Evolutionary conservation across 2,113 vertebrate species (phyloP), one percentile per base, ranked within the genome.

Genomic region (Lamprologus ornatipinnis): DNA sequence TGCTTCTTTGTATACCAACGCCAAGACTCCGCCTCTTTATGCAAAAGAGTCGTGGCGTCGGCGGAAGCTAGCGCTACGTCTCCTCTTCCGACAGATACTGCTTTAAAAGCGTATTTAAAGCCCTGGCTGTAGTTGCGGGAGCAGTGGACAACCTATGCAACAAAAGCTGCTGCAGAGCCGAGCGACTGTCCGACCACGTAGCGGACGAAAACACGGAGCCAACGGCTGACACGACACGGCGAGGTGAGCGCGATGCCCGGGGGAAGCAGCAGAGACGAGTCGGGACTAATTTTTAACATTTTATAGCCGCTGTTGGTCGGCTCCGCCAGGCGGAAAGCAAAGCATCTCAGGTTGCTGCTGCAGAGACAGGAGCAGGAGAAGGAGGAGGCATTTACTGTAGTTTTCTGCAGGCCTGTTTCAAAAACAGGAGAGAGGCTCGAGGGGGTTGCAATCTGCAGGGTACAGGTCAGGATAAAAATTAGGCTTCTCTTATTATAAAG

Each of bases 341-440:
- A 94, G 92, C 95, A 95, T 95, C 95, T 95, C 93, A 94, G 94
- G 93, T 95, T 94, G 93, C 94, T 92, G 93, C 89, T 93, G 94
- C 91, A 85, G 89, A 84, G 37, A 81, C 63, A 68, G 53, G 55
- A 55, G 60, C 4, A 65, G 87, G 73, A 58, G 84, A 54, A 21
- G 47, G 81, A 58, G 55, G 55, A 47, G 85, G 55, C 11, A 57
- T 91, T 85, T 83, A 89, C 92, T 75, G 87, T 92, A 95, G 90
- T 94, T 92, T 91, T 12, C 68, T 81, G 82, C 6, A 86, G 88
- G 93, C 92, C 90, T 65, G 85, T 63, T 75, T 85, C 58, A 89
- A 93, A 90, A 84, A 80, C n/a, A 85, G 57, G 65, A n/a, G 82
- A 68, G 53, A 47, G 26, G 57, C 35, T 82, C 3, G 58, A 63